Evolutionary conservation across 2,113 vertebrate species (phyloP), one percentile per base, ranked within the genome.

Genomic region (Brachyhypopomus occidentalis): DNA sequence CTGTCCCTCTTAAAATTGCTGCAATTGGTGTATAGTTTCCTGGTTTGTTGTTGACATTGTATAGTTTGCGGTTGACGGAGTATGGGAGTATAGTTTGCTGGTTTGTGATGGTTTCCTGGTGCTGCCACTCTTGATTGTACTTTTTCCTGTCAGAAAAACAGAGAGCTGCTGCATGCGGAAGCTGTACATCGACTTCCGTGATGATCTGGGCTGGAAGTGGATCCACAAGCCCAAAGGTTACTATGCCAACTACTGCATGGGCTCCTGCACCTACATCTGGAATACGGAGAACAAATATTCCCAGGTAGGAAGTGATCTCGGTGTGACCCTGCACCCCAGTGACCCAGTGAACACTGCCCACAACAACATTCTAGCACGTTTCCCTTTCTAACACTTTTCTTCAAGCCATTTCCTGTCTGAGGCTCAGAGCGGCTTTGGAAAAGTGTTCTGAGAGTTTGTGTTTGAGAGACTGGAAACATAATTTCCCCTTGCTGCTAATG

Each of bases 171-270:
- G 96, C 2, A 94, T 96, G 25, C 85, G 93, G 41, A 94, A 92
- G 38, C 89, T 97, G 27, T 97, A 95, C 90, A 97, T 97, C 0
- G 94, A 97, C 89, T 97, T 97, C 90, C 95, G 96, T 20, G 96
- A 95, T 81, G 96, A 97, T 83, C 89, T 97, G 79, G 95, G 95
- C 58, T 97, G 96, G 96, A 97, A 96, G 84, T 97, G 96, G 96
- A 97, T 97, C 75, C 94, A 97, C 1, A 90, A 94, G 72, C 96
- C 96, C 23, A 93, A 94, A 23, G 96, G 96, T 30, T 97, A 97
- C 88, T 89, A 90, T 0, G 96, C 96, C 79, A 96, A 97, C 89
- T 96, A 96, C 91, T 97, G 96, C 89, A 93, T 96, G 90, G 96
- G 96, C 0, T 94, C 95, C 77, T 97, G 96, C 84, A 95, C 96